These are phyloP conservation scores for Melanotaenia nigrans DNA, from an alignment of 2,797 vertebrate genomes.

Conservation along the genomic window DNA sequence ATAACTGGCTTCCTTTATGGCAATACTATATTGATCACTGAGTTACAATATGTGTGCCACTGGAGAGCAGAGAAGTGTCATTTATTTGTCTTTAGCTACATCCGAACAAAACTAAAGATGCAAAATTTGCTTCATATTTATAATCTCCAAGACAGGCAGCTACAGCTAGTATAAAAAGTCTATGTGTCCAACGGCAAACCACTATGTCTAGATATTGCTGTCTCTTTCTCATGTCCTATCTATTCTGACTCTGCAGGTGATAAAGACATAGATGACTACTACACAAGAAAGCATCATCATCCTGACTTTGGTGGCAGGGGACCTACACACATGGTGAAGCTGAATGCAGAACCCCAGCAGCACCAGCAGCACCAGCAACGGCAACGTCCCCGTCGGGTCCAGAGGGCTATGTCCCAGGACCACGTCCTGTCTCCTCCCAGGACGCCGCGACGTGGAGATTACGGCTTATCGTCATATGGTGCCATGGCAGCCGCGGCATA, in stretches of 20 bases:
- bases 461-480: slow-evolving; percentile 71
- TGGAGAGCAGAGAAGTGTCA: too few species aligned
- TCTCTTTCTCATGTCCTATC: background rate
- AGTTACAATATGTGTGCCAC: background rate
- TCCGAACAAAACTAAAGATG: too few species aligned
- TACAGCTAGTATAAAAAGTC: too few species aligned
- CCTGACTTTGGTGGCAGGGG: slow-evolving; percentile 88
- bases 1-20: background rate
- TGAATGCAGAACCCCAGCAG: slow-evolving; percentile 75
- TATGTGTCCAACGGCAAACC: too few species aligned
- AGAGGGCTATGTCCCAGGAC: slow-evolving; percentile 86
- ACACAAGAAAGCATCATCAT: slow-evolving; percentile 90
- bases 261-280: slow-evolving; percentile 93
- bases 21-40: background rate
- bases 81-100: too few species aligned
- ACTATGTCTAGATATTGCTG: background rate
- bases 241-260: slow-evolving; percentile 79
- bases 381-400: slow-evolving; percentile 81
- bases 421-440: slow-evolving; percentile 86
- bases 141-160: too few species aligned
- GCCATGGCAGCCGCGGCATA: slow-evolving; percentile 67
- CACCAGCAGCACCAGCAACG: slow-evolving; percentile 79
- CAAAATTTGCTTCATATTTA: too few species aligned
- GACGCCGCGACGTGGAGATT: slow-evolving; percentile 82
- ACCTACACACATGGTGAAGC: slow-evolving; percentile 92